Base-by-base conservation (phyloP, 1,140 invertebrate genomes). In the Helicoverpa armigera region DNA sequence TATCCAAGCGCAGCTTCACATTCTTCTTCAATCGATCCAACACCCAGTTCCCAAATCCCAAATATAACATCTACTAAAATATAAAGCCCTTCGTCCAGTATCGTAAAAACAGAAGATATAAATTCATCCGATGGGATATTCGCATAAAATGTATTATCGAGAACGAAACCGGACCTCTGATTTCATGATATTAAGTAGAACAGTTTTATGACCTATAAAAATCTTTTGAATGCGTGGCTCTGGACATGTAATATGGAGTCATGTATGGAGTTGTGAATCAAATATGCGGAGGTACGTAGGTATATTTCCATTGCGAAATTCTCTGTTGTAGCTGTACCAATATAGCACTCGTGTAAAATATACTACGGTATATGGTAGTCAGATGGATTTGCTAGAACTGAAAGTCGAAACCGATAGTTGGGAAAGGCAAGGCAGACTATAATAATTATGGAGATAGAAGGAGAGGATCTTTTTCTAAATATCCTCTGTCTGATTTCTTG, bases 121-220 rank as follows among this genome's bases (percentile, higher is more conserved):
- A 87, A 87, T 88, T 87, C 85, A 88, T 87, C 85, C 79, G 77
- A 60, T 80, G 74, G 86, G 83, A 76, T 85, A 86, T 85, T 89
- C 85, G 79, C 87, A 89, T 89, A 89, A 89, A 89, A 85, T 84
- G 86, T 88, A 87, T 89, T 89, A 89, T 89, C 85, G 87, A 87
- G 86, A 76, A 85, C 83, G 84, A 82, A 82, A 82, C 82, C 82
- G 54, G 72, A 74, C 67, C 77, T 83, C 81, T 80, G 69, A 70
- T 54, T 56, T 81, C 79, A 83, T 81, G 84, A 88, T 87, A 87
- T 88, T 88, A 87, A 87, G 82, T 88, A 80, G 85, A 73, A 73
- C 63, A 73, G 23, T 73, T 88, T 89, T 89, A 89, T 88, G 84
- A 83, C 58, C 83, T 65, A 88, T 89, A 89, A 89, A 89, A 83